Conservation (phyloP, 2,888 invertebrate species). For the Dolichopus griseipennis region DNA sequence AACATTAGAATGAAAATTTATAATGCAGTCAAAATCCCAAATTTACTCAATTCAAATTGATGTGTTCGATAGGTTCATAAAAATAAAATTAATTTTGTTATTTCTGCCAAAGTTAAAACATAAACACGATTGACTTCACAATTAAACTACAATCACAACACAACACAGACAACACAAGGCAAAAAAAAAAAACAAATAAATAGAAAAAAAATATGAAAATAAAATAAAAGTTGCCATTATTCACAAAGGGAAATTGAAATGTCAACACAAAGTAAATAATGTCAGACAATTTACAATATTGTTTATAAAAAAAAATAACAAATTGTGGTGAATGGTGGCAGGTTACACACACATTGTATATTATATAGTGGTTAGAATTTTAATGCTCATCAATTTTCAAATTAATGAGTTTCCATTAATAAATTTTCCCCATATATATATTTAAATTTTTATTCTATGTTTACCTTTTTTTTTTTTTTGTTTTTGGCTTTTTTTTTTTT, state of each 20-base stretch:
- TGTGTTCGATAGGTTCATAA: no score
- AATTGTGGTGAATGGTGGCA: background rate
- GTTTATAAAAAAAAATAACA: background rate
- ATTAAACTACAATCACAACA: no score
- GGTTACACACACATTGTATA: background rate
- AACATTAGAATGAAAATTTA: no score
- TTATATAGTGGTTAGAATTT: background rate
- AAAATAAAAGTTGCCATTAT: background rate
- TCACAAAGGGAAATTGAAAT: conserved; percentile 2
- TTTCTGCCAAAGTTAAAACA: no score
- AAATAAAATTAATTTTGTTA: no score
- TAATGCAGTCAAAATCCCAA: no score
- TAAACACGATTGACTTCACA: no score
- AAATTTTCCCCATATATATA: no score
- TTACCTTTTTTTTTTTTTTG: background rate
- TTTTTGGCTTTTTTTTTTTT: no score
- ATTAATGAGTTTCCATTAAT: background rate
- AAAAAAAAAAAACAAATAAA: background rate
- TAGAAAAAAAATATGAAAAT: background rate
- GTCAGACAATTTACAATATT: background rate
- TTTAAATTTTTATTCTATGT: background rate
- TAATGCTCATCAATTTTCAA: background rate
- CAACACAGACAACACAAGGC: no score
- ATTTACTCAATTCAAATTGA: no score
- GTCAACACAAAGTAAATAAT: background rate